Conservation (phyloP, 2,888 invertebrate genomes). For the Perizoma affinitatum region DNA sequence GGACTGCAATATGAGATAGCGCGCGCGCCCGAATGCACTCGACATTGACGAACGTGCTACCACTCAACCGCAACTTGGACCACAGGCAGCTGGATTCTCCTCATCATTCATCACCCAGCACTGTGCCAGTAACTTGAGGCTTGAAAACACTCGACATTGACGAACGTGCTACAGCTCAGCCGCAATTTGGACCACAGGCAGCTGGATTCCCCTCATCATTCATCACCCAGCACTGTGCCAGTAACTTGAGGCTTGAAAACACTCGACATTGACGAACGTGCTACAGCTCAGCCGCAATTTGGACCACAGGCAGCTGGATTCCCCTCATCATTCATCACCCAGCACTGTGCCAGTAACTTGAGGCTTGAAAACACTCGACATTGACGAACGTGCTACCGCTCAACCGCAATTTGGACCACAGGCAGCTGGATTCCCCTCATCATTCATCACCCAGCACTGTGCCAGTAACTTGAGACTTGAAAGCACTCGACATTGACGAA, state of each 20-base stretch:
- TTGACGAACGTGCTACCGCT: constrained; percentile 17
- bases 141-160: constrained; percentile 27
- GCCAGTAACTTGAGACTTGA: constrained; percentile 2
- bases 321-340: neutral
- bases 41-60: constrained; percentile 23
- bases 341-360: too few relatives aligned
- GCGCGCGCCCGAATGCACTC: constrained; percentile 23
- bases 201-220: constrained; percentile 1
- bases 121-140: neutral
- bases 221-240: too few relatives aligned
- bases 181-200: constrained; percentile 10
- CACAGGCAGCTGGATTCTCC: constrained; percentile 9
- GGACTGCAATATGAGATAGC: constrained; percentile 27
- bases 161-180: constrained; percentile 3
- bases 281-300: neutral
- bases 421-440: constrained; percentile 2
- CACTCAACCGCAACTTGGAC: constrained; percentile 2
- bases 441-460: neutral
- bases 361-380: constrained; percentile 21
- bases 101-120: neutral
- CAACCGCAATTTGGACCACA: constrained; percentile 8
- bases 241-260: constrained; percentile 9
- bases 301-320: constrained; percentile 14
- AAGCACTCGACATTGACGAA: constrained; percentile 26
- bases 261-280: constrained; percentile 25